A percentile compares a stretch with the other conserved stretches of the same genome.
Evolutionary conservation across 2,888 invertebrate genomes (phyloP).

Genomic region (Sesamia inferens): DNA sequence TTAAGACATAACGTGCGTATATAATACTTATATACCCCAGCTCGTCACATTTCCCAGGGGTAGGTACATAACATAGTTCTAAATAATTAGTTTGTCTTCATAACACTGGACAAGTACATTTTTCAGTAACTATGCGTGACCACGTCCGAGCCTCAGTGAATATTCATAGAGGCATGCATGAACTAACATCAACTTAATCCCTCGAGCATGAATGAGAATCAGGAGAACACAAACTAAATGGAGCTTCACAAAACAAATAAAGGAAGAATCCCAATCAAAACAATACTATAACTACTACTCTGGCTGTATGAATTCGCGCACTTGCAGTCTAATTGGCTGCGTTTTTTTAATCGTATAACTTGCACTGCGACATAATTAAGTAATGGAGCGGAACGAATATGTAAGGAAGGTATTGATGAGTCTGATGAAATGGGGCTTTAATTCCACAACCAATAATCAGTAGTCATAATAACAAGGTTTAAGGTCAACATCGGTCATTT

Average conservation of each 20-base stretch:
- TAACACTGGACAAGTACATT: slow-evolving; percentile 54
- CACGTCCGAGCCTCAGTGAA: slow-evolving; percentile 68
- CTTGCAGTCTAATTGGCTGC: slow-evolving; percentile 46
- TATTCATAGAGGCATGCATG: slow-evolving; percentile 67
- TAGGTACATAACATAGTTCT: slow-evolving; percentile 10
- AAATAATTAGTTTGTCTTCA: slow-evolving; percentile 52
- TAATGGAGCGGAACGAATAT: slow-evolving; percentile 53
- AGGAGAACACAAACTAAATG: slow-evolving; percentile 43
- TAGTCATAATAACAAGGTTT: slow-evolving; percentile 36
- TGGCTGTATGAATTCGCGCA: slow-evolving; percentile 12
- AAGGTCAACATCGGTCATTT: slow-evolving; percentile 33
- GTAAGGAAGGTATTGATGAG: slow-evolving; percentile 51
- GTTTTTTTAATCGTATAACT: slow-evolving; percentile 53
- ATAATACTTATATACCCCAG: not conserved
- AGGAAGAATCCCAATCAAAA: slow-evolving; percentile 34
- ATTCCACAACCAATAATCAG: slow-evolving; percentile 18
- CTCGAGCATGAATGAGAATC: slow-evolving; percentile 31
- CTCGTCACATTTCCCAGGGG: not conserved
- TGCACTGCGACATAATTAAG: slow-evolving; percentile 41
- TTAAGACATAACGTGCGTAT: not conserved
- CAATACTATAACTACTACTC: slow-evolving; percentile 34
- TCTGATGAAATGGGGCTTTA: slow-evolving; percentile 27
- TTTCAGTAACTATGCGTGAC: slow-evolving; percentile 67
- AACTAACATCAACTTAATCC: slow-evolving; percentile 62
- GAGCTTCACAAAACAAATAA: slow-evolving; percentile 40